Base-by-base conservation (phyloP, 2,797 vertebrate genomes). In the Uromys caudimaculatus region DNA sequence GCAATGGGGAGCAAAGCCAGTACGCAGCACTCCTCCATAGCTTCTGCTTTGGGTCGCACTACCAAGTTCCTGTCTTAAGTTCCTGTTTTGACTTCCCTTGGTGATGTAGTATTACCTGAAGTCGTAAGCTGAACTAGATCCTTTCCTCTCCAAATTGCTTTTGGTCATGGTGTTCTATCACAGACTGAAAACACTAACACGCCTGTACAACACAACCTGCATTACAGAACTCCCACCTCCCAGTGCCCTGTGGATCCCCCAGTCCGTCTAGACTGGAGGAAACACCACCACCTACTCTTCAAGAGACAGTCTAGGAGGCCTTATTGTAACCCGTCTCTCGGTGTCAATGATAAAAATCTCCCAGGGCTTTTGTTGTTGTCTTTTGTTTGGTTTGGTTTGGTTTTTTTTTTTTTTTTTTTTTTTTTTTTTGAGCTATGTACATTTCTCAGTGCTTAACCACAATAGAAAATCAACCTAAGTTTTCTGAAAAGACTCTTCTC, bases 211-310 rank as follows among this genome's bases (percentile, higher is more conserved):
- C 6, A 13, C 3, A 35, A 27, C 67, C 21, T 8, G 9, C 4
- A 35, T 3, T n/a, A 19, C 52, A 71, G 67, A 41, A 41, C 14
- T 27, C 35, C 11, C 2, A 0, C 0, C 27, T 56, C 64, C 77
- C n/a, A 4, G 1, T 5, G 41, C 14, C 0, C 41, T 1, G 35
- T n/a, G 56, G 23, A n/a, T 19, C 32, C 6, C 47, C 35, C 38
- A 1, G n/a, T 54, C 32, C 44, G 17, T 47, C 71, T 62, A 3
- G 41, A 19, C 0, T 1, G 4, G n/a, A 19, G 71, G 60, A 21
- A 3, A 47, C 56, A 64, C 24, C 44, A 52, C 44, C 1, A 10
- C 24, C 17, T 8, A 23, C 13, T 71, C 50, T 64, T 4, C 44
- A 32, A 58, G 50, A 81, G 71, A 10, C 0, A 38, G 60, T 56